Percentiles rank a stretch among this genome's conserved stretches.
phyloP scores from a whole-genome alignment of 2,113 vertebrate species.

The Bubalus kerabau region DNA sequence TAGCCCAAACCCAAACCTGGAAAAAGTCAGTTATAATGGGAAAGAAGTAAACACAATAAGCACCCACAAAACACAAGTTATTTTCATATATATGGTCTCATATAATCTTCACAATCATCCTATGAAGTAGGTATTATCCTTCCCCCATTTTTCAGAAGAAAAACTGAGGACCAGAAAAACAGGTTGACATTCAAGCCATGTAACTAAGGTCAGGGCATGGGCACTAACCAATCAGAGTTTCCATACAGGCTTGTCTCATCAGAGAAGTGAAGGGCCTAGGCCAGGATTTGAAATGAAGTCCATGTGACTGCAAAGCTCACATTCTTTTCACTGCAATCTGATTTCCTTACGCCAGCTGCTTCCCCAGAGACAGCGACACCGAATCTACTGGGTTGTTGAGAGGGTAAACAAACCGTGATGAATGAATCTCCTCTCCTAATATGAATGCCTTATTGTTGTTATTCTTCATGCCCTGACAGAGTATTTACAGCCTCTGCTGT shows the following conservation, averaged over 20 bases:
- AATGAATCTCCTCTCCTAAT: constrained; percentile 40
- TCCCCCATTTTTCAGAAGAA: not conserved
- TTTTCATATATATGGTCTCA: not conserved
- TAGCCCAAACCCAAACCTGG: not conserved
- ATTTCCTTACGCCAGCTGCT: not conserved
- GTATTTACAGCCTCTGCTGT: not conserved
- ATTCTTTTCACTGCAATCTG: not conserved
- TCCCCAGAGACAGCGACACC: constrained; percentile 35
- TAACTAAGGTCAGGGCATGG: not conserved
- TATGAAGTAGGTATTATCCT: not conserved
- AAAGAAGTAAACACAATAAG: not conserved
- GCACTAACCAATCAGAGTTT: not conserved
- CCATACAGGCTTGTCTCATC: not conserved
- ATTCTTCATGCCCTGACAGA: constrained; percentile 49
- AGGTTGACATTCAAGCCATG: not conserved
- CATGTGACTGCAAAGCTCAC: not conserved
- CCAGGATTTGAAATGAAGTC: not conserved
- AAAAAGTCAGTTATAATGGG: not conserved
- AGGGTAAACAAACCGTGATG: constrained; percentile 46
- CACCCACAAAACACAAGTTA: not conserved
- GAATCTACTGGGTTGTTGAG: constrained; percentile 18
- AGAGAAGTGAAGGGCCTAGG: not conserved
- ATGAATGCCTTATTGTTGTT: constrained; percentile 52
- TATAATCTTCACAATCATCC: not conserved
- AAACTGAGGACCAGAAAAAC: not conserved